Evolutionary conservation across 1,140 invertebrate species (phyloP), one percentile per base, ranked within the genome.

Genomic region (Dufourea novaeangliae): DNA sequence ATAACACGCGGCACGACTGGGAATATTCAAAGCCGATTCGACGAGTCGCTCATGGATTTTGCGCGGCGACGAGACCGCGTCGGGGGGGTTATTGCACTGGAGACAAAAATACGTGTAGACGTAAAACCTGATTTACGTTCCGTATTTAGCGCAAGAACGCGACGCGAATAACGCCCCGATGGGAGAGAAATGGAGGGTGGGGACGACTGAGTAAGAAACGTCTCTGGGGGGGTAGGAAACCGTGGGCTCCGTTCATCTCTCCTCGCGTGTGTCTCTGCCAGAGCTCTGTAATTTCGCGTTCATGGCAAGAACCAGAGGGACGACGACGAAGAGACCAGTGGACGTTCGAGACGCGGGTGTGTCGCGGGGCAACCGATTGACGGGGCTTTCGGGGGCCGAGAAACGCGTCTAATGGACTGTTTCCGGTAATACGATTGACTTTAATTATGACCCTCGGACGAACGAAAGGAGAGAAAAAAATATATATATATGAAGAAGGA

Each of bases 361-460:
- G 34, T 12, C 37, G 14, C 20, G 20, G 22, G 27, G 3, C 66
- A 61, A n/a, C 46, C 81, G 67, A 84, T 83, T 52, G 64, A 83
- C 57, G 22, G 22, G 64, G 37, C 62, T 67, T 62, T 76, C 79
- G 37, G 32, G 27, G 67, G 32, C 56, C 66, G 46, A 67, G 71
- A 79, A n/a, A 78, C 46, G n/a, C 62, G 69, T 68, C 34, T 83
- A 86, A 86, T 85, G 84, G 72, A 79, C 66, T 57, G 68, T 86
- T 86, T 86, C 85, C 85, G 85, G 85, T 82, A 83, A 78, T 75
- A 39, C 84, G 84, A 86, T 86, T 86, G 83, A 86, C 84, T 77
- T 80, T 86, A 85, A 86, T 86, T 86, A 80, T 74, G 73, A 46
- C 29, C 75, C 79, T 57, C 57, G 56, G 46, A 54, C 46, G 27